These are phyloP conservation scores for Drosophila equinoxialis DNA, from an alignment of 1,140 invertebrate genomes.

Conservation along the genomic window DNA sequence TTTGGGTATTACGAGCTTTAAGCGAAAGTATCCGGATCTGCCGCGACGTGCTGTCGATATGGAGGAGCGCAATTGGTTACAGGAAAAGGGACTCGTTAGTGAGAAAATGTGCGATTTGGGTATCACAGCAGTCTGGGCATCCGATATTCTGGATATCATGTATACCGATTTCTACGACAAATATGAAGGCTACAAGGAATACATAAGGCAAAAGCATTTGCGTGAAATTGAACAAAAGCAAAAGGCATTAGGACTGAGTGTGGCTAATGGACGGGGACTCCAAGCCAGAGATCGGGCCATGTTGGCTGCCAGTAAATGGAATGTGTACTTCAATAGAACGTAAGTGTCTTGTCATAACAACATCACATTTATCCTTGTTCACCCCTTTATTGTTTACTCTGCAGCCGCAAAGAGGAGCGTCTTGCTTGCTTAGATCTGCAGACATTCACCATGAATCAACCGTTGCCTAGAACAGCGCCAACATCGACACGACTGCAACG, in stretches of 20 bases:
- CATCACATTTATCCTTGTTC: background rate
- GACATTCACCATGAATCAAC: conserved; percentile 77
- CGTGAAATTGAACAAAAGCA: conserved; percentile 76
- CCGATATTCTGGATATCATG: conserved; percentile 97
- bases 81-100: conserved; percentile 92
- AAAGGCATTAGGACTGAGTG: conserved; percentile 84
- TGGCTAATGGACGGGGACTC: conserved; percentile 85
- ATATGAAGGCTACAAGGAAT: conserved; percentile 95
- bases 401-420: conserved; percentile 78
- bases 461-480: conserved; percentile 53
- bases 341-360: conserved; percentile 33
- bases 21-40: conserved; percentile 96
- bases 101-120: conserved; percentile 97
- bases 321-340: conserved; percentile 91
- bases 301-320: conserved; percentile 94
- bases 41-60: conserved; percentile 92
- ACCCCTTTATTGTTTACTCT: background rate
- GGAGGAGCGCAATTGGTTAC: conserved; percentile 94
- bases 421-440: conserved; percentile 75
- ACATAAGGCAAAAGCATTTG: conserved; percentile 90
- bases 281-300: conserved; percentile 94
- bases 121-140: conserved; percentile 94
- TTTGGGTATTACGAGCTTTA: conserved; percentile 96
- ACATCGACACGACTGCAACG: conserved; percentile 52
- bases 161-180: conserved; percentile 96